Base-by-base conservation (phyloP, 2,113 vertebrate species). In the Carassius auratus region DNA sequence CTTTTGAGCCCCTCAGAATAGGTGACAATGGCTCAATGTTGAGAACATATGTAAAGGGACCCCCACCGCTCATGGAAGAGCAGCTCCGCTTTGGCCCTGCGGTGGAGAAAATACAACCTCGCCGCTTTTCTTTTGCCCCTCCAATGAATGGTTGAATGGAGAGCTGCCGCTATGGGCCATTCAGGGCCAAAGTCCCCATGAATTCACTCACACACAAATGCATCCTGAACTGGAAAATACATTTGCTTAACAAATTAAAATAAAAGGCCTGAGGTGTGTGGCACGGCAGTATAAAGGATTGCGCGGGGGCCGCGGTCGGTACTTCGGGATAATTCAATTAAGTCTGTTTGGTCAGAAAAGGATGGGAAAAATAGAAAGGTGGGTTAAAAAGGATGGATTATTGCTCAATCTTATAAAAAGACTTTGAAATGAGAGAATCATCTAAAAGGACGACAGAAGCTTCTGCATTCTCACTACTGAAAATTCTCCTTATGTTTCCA, bases 11-110 rank as follows among this genome's bases (percentile, higher is more conserved):
- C 97, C 97, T 98, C 96, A 98, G 94, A 96, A 94, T 95, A 96
- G 94, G 95, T 96, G 96, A 99, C 97, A 99, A 99, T 97, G 93
- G 97, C 92, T 95, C 96, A 96, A 96, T 96, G 97, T 98, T 97
- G 97, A 98, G 97, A 99, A 99, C 97, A 98, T 98, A 97, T 98
- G 97, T 97, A 98, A 96, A 94, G 95, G 96, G 96, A 97, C 97
- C 97, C 97, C 97, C 95, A 95, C 91, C 95, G 97, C 95, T 97
- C 97, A 95, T 94, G 95, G 95, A 94, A 95, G 96, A 97, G 96
- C 96, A 97, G 96, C 93, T 96, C 91, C 94, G 95, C 95, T 96
- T 96, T 96, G 96, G 95, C 96, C 96, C 76, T 89, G 94, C 95
- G 95, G 97, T 97, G 95, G 95, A 95, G 95, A 97, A 97, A 95